These are phyloP conservation scores for Melanocharis versteri DNA, from an alignment of 2,113 vertebrate species.

Conservation along the genomic window DNA sequence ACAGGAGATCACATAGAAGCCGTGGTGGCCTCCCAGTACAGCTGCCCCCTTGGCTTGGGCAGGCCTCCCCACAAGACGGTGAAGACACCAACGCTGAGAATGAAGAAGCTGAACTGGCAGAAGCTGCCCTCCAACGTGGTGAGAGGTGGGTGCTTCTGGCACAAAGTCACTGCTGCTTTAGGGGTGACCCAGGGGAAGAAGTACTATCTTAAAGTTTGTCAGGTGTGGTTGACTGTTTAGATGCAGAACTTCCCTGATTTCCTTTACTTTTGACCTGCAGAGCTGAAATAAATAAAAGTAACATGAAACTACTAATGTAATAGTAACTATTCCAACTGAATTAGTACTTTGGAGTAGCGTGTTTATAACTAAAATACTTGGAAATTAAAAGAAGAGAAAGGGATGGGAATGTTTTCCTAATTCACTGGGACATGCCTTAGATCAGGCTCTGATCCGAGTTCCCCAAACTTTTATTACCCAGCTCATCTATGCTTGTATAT, in stretches of 20 bases:
- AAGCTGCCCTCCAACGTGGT: constrained; percentile 83
- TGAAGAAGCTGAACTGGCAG: constrained; percentile 99
- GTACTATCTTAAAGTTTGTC: background rate
- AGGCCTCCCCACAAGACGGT: constrained; percentile 51
- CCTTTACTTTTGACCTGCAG: background rate
- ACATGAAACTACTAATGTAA: background rate
- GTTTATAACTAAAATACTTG: background rate
- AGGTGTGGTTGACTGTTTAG: background rate
- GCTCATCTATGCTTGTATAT: background rate
- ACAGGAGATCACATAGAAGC: constrained; percentile 61
- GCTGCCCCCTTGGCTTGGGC: constrained; percentile 58
- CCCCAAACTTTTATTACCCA: background rate
- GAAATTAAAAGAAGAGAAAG: background rate
- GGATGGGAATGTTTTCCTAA: background rate
- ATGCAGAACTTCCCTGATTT: background rate
- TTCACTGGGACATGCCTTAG: background rate
- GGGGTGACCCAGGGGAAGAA: background rate
- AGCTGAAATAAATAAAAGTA: background rate
- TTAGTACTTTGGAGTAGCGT: background rate
- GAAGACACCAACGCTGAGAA: constrained; percentile 82
- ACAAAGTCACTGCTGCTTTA: background rate
- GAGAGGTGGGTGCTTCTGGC: constrained; percentile 73
- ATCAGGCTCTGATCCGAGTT: background rate
- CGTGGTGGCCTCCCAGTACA: constrained; percentile 72
- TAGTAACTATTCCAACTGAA: background rate